These are phyloP conservation scores for Phymastichus coffea DNA, from an alignment of 1,140 invertebrate species.

Conservation along the genomic window DNA sequence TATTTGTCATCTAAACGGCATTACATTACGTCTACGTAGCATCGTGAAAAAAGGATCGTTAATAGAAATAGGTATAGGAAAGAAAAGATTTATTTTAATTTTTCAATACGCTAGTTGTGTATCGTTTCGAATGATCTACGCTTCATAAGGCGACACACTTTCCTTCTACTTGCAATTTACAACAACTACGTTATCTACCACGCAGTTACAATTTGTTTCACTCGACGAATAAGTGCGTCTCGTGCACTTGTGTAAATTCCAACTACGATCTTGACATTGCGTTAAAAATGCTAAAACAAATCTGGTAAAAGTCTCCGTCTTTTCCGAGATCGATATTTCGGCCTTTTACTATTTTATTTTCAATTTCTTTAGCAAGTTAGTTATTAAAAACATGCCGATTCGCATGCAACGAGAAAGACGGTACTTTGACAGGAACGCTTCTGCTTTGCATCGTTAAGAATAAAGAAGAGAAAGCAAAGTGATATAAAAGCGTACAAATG, in stretches of 20 bases:
- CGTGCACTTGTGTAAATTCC: no score
- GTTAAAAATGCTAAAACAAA: constrained; percentile 6
- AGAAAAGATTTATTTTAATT: constrained; percentile 31
- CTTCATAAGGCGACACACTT: not conserved
- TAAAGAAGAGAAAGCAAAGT: no score
- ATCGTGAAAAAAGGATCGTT: constrained; percentile 38
- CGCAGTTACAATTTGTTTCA: not conserved
- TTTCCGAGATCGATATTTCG: no score
- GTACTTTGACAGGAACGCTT: constrained; percentile 29
- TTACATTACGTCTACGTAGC: constrained; percentile 31
- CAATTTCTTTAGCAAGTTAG: not conserved
- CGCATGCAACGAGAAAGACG: not conserved
- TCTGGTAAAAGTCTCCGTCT: not conserved
- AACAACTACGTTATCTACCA: not conserved
- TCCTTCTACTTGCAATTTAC: constrained; percentile 2
- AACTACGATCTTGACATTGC: no score
- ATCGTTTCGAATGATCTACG: not conserved
- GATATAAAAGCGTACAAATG: constrained; percentile 17
- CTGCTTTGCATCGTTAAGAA: constrained; percentile 29
- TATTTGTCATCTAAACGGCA: constrained; percentile 33
- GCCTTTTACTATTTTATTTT: no score
- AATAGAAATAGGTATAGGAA: constrained; percentile 33
- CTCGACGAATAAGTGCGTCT: not conserved
- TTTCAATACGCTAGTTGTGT: constrained; percentile 4
- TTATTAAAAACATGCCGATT: no score